These are phyloP conservation scores for Connochaetes taurinus DNA, from an alignment of 2,113 vertebrate genomes.

Conservation along the genomic window DNA sequence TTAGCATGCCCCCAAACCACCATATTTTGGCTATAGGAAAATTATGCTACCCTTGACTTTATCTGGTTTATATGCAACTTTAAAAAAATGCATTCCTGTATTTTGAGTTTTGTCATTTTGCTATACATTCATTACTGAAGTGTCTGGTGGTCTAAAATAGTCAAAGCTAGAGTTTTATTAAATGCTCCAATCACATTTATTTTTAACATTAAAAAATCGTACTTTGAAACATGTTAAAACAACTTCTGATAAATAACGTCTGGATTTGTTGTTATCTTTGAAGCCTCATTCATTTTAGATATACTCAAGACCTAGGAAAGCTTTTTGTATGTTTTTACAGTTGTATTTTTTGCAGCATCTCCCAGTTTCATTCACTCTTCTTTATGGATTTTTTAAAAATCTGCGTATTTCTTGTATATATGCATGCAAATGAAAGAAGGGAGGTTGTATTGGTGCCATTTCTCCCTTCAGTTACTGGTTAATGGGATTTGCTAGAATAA, in stretches of 20 bases:
- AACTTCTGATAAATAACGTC: conserved; percentile 44
- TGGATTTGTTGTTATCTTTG: conserved; percentile 49
- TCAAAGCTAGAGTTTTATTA: conserved; percentile 50
- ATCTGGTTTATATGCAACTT: conserved; percentile 46
- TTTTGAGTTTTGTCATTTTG: conserved; percentile 58
- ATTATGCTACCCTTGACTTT: conserved; percentile 47
- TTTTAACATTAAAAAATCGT: conserved; percentile 58
- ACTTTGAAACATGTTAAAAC: conserved; percentile 66
- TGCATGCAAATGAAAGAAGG: conserved; percentile 70
- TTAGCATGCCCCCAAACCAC: conserved; percentile 12
- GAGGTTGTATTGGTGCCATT: conserved; percentile 78
- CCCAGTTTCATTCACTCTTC: conserved; percentile 45
- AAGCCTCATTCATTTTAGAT: conserved; percentile 55
- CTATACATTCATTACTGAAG: conserved; percentile 30
- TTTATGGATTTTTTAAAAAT: conserved; percentile 46
- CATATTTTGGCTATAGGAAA: conserved; percentile 43
- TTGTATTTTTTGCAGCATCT: conserved; percentile 53
- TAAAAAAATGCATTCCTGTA: conserved; percentile 44
- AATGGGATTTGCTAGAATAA: conserved; percentile 72
- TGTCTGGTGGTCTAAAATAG: conserved; percentile 55
- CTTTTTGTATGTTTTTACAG: conserved; percentile 50
- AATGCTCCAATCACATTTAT: conserved; percentile 50
- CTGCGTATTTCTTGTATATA: conserved; percentile 75
- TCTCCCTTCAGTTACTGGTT: conserved; percentile 74
- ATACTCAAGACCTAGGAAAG: conserved; percentile 55